Evolutionary conservation across 2,888 invertebrate species (phyloP).

Genomic region (Lithophane ornitopus): DNA sequence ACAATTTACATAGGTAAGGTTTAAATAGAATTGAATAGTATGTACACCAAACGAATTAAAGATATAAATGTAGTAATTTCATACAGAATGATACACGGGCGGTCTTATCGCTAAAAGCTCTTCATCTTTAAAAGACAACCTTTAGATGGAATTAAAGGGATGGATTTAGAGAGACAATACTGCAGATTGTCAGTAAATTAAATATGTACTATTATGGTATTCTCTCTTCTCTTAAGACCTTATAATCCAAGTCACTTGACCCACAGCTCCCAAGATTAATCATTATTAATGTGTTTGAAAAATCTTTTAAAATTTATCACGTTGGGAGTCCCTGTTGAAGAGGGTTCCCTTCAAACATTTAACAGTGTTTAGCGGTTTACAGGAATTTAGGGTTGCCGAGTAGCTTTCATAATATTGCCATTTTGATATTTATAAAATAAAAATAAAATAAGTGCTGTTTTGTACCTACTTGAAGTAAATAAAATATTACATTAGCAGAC

Average conservation of each 20-base stretch:
- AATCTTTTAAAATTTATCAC: conserved; percentile 59
- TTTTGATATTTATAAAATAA: not conserved
- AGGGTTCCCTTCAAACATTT: conserved; percentile 67
- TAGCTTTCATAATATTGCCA: no score
- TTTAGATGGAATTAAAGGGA: no score
- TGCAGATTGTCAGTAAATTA: not conserved
- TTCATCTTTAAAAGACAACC: no score
- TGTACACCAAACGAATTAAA: no score
- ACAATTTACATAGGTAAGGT: no score
- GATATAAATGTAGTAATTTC: no score
- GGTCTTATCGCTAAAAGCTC: no score
- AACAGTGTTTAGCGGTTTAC: conserved; percentile 69
- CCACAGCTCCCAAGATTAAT: conserved; percentile 17
- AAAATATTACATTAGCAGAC: not conserved
- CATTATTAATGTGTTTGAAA: conserved; percentile 57
- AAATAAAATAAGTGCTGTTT: not conserved
- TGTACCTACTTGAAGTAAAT: not conserved
- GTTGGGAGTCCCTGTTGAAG: conserved; percentile 56
- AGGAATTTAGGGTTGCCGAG: conserved; percentile 42
- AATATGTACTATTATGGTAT: conserved; percentile 18
- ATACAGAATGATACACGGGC: no score
- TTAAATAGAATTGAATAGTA: no score
- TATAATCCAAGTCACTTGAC: conserved; percentile 18
- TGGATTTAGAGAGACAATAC: no score
- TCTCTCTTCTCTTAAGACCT: not conserved